These are phyloP conservation scores for Phthorimaea operculella DNA, from an alignment of 1,140 invertebrate species.

Conservation along the genomic window DNA sequence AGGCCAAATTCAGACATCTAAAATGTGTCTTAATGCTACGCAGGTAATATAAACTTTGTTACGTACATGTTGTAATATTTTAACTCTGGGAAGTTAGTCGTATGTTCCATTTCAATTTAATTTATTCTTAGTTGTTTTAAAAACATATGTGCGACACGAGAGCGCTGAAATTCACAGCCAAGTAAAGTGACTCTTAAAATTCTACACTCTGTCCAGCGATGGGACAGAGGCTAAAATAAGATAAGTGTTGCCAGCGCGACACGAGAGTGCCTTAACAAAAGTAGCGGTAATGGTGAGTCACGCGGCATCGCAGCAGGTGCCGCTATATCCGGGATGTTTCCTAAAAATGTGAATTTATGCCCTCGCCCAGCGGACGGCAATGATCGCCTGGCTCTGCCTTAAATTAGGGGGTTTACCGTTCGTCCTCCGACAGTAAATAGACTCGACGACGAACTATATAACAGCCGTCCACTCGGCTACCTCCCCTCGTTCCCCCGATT, in stretches of 20 bases:
- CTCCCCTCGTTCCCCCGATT: constrained; percentile 19
- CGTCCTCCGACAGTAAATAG: constrained; percentile 48
- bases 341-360: constrained; percentile 63
- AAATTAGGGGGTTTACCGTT: constrained; percentile 57
- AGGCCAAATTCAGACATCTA: too few relatives aligned
- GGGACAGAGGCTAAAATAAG: too few relatives aligned
- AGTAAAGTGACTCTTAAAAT: too few relatives aligned
- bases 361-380: constrained; percentile 40
- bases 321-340: constrained; percentile 31
- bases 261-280: neutral
- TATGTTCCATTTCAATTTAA: too few relatives aligned
- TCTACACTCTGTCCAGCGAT: too few relatives aligned
- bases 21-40: too few relatives aligned
- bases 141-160: too few relatives aligned
- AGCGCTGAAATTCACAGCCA: too few relatives aligned
- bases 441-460: constrained; percentile 38
- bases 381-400: constrained; percentile 54
- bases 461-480: constrained; percentile 20
- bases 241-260: neutral
- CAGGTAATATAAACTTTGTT: too few relatives aligned
- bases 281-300: constrained; percentile 33
- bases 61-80: too few relatives aligned
- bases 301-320: constrained; percentile 41
- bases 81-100: too few relatives aligned
- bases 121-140: too few relatives aligned